These are phyloP conservation scores for Corythaeola cristata DNA, from an alignment of 2,113 vertebrate genomes.

Conservation along the genomic window DNA sequence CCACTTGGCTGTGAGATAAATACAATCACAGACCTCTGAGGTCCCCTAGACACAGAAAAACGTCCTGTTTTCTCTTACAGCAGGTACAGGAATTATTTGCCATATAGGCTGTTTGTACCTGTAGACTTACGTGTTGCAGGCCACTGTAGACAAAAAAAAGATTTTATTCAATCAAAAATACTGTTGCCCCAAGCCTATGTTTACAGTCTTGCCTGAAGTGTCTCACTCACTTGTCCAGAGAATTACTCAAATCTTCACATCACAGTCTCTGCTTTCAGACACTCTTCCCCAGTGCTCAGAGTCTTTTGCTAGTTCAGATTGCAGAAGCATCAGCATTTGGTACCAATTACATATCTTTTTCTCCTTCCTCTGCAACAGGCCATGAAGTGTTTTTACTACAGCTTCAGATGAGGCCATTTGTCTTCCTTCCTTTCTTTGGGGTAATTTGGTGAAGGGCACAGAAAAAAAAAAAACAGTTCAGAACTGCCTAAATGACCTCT, in stretches of 20 bases:
- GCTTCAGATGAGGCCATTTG: neutral
- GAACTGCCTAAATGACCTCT: neutral
- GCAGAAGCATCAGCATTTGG: neutral
- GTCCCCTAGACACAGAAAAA: neutral
- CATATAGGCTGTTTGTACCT: neutral
- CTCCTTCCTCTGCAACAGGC: neutral
- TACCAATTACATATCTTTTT: neutral
- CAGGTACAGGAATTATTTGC: neutral
- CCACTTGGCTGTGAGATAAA: neutral
- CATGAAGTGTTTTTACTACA: neutral
- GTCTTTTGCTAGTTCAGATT: neutral
- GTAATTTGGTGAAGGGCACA: neutral
- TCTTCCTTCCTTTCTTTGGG: neutral
- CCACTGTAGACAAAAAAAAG: neutral
- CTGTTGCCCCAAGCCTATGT: neutral
- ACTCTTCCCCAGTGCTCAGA: neutral
- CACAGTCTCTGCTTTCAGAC: neutral
- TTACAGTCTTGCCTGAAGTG: neutral
- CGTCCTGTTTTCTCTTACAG: neutral
- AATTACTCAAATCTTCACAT: neutral
- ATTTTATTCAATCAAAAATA: neutral
- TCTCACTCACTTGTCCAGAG: neutral
- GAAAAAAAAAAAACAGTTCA: neutral
- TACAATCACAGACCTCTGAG: neutral
- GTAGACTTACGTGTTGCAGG: neutral